These are phyloP conservation scores for Callopanchax toddi DNA, from an alignment of 2,113 vertebrate genomes.

Conservation along the genomic window DNA sequence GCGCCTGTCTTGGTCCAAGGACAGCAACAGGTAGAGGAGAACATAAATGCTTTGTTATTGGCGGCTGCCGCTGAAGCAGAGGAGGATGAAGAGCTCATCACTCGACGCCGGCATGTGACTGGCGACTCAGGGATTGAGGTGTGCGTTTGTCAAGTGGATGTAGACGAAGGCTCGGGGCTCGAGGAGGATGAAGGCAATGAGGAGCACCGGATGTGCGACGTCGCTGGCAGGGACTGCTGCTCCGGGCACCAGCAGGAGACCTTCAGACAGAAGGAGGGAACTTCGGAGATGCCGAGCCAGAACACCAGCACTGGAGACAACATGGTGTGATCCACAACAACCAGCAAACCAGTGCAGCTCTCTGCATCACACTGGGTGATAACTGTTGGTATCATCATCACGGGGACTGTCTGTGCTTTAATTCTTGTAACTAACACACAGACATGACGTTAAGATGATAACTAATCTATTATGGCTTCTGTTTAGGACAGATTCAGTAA, in stretches of 20 bases:
- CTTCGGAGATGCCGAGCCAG: conserved; percentile 58
- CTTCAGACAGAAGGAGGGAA: conserved; percentile 65
- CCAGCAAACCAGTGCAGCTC: conserved; percentile 44
- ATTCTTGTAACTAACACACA: conserved; percentile 42
- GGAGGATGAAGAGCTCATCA: conserved; percentile 72
- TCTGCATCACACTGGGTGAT: conserved; percentile 29
- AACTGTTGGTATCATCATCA: conserved; percentile 37
- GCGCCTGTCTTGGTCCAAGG: conserved; percentile 13
- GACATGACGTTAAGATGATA: conserved; percentile 32
- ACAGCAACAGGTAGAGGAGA: conserved; percentile 46
- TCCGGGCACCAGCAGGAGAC: conserved; percentile 56
- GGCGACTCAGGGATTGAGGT: conserved; percentile 86
- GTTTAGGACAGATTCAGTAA: conserved; percentile 25
- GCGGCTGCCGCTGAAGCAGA: conserved; percentile 60
- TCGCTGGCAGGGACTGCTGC: conserved; percentile 67
- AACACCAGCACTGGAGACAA: conserved; percentile 71
- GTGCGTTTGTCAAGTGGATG: conserved; percentile 81
- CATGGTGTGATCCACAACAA: conserved; percentile 71
- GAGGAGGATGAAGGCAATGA: conserved; percentile 77
- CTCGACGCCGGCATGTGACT: conserved; percentile 81
- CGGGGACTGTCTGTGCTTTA: conserved; percentile 44
- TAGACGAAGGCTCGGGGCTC: conserved; percentile 69
- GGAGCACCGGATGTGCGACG: conserved; percentile 68
- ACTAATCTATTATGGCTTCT: conserved; percentile 38
- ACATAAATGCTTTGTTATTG: conserved; percentile 8